A percentile compares a stretch with the other conserved stretches of the same genome.
These are phyloP conservation scores for Diachasma alloeum DNA, from an alignment of 1,140 invertebrate genomes.

Conservation along the genomic window DNA sequence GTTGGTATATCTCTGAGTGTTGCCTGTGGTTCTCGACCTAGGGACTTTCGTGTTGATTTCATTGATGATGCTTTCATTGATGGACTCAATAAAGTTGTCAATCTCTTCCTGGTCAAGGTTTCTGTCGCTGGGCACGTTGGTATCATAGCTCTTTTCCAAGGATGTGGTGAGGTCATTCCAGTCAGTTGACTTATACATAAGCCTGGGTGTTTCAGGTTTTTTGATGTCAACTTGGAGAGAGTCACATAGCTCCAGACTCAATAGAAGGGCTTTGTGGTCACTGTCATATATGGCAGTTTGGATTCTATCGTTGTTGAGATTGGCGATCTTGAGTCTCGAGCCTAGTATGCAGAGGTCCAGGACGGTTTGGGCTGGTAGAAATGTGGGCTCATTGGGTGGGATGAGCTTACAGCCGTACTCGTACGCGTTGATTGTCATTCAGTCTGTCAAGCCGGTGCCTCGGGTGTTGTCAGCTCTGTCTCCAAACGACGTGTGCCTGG, in stretches of 20 bases:
- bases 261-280: constrained; percentile 3
- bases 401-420: too few species aligned
- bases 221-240: too few species aligned
- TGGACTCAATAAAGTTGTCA: not conserved
- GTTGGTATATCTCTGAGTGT: too few species aligned
- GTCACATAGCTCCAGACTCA: not conserved
- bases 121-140: not conserved
- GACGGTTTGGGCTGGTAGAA: not conserved
- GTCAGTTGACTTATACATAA: constrained; percentile 15
- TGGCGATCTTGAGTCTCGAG: not conserved
- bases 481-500: not conserved
- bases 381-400: not conserved
- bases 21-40: too few species aligned
- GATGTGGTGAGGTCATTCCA: constrained; percentile 16
- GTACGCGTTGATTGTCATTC: too few species aligned
- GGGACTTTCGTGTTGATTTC: too few species aligned
- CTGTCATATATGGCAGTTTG: not conserved
- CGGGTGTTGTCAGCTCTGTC: too few species aligned
- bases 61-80: too few species aligned
- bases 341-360: constrained; percentile 1
- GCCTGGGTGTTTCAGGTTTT: too few species aligned
- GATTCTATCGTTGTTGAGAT: not conserved
- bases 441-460: too few species aligned
- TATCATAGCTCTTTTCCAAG: not conserved
- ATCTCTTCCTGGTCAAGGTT: constrained; percentile 28